phyloP scores from a whole-genome alignment of 2,113 vertebrate species.

The Carettochelys insculpta region DNA sequence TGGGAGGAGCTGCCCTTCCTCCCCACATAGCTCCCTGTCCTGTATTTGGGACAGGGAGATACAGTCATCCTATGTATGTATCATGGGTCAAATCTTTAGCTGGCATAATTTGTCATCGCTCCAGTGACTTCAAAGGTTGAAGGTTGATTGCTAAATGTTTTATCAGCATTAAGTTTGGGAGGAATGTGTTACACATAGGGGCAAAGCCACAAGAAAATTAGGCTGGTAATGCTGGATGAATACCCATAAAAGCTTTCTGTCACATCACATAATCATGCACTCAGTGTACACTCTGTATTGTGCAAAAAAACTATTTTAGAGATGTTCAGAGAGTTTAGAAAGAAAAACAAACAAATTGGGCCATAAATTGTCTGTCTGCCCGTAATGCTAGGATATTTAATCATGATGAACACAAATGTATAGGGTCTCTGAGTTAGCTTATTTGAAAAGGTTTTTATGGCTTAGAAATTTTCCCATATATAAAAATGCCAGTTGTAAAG shows the following conservation, averaged over 20 bases:
- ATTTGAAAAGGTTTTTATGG: neutral
- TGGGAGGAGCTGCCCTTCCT: too few relatives aligned
- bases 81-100: neutral
- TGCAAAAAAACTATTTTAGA: conserved; percentile 7
- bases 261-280: neutral
- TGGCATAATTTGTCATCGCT: neutral
- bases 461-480: neutral
- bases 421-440: neutral
- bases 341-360: neutral
- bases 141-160: neutral
- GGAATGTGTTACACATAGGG: neutral
- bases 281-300: neutral
- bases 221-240: neutral
- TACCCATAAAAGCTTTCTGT: conserved; percentile 22
- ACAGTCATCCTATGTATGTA: too few relatives aligned
- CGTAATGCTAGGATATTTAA: neutral
- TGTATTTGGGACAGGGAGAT: too few relatives aligned
- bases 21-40: too few relatives aligned
- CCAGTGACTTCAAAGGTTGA: neutral
- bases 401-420: neutral
- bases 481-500: neutral
- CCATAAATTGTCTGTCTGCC: neutral
- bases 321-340: neutral
- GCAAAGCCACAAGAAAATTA: neutral
- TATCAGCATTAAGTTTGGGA: neutral